Evolutionary conservation across 2,888 invertebrate genomes (phyloP).

Genomic region (Cistogaster globosa): DNA sequence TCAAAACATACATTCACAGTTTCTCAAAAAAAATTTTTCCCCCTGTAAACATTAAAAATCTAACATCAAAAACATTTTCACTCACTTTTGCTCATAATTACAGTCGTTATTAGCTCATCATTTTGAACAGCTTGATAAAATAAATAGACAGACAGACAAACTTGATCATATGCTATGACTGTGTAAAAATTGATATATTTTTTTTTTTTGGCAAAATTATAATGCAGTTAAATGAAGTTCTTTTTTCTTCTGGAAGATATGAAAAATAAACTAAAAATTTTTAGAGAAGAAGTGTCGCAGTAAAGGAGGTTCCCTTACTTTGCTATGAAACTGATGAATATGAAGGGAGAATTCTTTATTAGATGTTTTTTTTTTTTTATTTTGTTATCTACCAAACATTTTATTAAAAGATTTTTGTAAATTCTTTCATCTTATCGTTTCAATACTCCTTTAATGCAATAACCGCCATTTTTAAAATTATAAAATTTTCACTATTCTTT

Average conservation of each 20-base stretch:
- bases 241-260: neutral
- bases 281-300: neutral
- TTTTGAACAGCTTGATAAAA: constrained; percentile 10
- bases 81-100: constrained; percentile 7
- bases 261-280: neutral
- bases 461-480: too few species aligned
- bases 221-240: constrained; percentile 31
- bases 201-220: constrained; percentile 43
- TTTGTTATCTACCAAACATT: too few species aligned
- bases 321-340: too few species aligned
- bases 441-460: too few species aligned
- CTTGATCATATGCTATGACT: neutral
- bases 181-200: constrained; percentile 43
- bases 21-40: too few species aligned
- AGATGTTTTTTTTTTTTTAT: too few species aligned
- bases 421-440: too few species aligned
- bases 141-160: neutral
- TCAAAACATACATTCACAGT: too few species aligned
- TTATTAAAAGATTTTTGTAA: too few species aligned
- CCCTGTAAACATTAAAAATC: too few species aligned
- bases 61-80: neutral
- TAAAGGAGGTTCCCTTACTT: too few species aligned
- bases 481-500: neutral
- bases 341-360: too few species aligned
- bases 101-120: constrained; percentile 34